Percentiles rank a stretch among this genome's conserved stretches.
Conservation (phyloP, 2,888 invertebrate genomes). For the Leptopterna dolabrata region DNA sequence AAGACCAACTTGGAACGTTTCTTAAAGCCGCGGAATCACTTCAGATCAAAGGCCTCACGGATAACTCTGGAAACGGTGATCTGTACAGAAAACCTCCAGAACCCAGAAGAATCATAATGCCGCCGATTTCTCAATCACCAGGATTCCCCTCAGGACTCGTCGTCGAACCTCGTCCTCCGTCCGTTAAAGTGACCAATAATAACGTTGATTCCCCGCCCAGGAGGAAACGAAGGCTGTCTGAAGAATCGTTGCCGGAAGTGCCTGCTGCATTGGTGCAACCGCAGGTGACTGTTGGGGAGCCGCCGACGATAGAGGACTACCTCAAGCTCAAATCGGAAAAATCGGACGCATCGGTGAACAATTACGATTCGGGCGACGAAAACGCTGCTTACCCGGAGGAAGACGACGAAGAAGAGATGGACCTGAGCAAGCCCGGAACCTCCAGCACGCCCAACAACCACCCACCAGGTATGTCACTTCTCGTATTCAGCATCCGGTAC, state of each 20-base stretch:
- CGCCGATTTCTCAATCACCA: constrained; percentile 50
- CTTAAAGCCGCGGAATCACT: constrained; percentile 91
- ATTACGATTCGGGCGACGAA: constrained; percentile 49
- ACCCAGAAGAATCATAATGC: constrained; percentile 45
- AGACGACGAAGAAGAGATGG: constrained; percentile 77
- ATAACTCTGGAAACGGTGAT: constrained; percentile 66
- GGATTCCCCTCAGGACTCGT: constrained; percentile 43
- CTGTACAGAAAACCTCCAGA: constrained; percentile 45
- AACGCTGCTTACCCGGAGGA: constrained; percentile 58
- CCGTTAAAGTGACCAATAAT: constrained; percentile 52
- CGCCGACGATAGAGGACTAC: constrained; percentile 19
- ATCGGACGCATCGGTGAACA: constrained; percentile 37
- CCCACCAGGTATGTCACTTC: constrained; percentile 52
- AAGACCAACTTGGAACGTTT: constrained; percentile 89
- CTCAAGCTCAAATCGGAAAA: constrained; percentile 42
- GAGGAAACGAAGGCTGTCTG: constrained; percentile 57
- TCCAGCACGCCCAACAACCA: constrained; percentile 68
- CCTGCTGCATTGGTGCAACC: constrained; percentile 61
- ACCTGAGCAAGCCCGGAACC: constrained; percentile 79
- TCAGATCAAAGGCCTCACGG: constrained; percentile 91
- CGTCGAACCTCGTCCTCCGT: constrained; percentile 57
- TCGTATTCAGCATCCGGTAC: too few relatives aligned
- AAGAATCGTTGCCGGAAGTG: constrained; percentile 63
- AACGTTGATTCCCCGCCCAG: constrained; percentile 60
- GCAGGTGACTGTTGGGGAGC: neutral